These are phyloP conservation scores for Tetramorium parvispinum DNA, from an alignment of 1,140 invertebrate species.

Conservation along the genomic window DNA sequence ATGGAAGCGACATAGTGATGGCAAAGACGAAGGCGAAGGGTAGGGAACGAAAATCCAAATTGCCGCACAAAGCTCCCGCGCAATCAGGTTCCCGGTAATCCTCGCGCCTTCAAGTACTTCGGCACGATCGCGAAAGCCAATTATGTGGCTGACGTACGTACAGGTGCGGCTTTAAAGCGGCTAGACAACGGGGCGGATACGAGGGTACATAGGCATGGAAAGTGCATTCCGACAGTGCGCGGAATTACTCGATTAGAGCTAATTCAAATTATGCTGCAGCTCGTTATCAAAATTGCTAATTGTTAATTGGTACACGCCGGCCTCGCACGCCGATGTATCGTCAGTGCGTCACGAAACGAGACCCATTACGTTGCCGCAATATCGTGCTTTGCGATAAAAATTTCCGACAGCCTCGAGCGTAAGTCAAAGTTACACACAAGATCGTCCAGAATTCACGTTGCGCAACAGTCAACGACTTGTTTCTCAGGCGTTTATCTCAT, in stretches of 20 bases:
- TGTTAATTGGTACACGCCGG: constrained; percentile 40
- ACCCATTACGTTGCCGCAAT: background rate
- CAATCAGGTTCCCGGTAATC: constrained; percentile 70
- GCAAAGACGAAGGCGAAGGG: background rate
- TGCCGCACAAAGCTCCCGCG: constrained; percentile 64
- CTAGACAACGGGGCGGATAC: constrained; percentile 9
- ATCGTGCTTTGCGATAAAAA: background rate
- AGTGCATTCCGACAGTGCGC: constrained; percentile 28
- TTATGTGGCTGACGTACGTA: constrained; percentile 62
- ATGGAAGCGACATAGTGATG: background rate
- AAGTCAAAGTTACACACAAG: background rate
- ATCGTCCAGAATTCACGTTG: background rate
- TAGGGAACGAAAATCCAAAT: constrained; percentile 64
- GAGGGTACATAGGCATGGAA: background rate
- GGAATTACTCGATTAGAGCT: constrained; percentile 52
- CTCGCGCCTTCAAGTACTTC: constrained; percentile 65
- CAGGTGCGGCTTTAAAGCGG: constrained; percentile 24
- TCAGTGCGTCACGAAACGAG: background rate
- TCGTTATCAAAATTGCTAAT: constrained; percentile 53
- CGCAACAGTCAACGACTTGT: background rate
- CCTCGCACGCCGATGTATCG: background rate
- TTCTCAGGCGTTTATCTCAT: constrained; percentile 9
- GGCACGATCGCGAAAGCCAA: constrained; percentile 61
- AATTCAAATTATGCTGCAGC: constrained; percentile 40
- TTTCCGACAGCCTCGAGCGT: background rate